A percentile compares a stretch with the other conserved stretches of the same genome.
Evolutionary conservation across 2,888 invertebrate genomes (phyloP).

Genomic region (Barypeithes pellucidus): DNA sequence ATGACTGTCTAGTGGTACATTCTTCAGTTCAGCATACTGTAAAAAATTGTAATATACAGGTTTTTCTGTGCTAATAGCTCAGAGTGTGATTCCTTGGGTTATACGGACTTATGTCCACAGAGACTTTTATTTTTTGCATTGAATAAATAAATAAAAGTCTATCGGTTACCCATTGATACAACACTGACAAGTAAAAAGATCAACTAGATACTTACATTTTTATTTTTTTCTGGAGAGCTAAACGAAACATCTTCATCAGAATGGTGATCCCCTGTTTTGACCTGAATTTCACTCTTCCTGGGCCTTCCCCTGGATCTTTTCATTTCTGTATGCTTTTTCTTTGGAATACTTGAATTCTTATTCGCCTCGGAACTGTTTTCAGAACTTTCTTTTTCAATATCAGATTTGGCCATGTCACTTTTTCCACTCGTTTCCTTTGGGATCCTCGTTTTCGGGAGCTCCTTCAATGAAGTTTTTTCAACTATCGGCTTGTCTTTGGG

Average conservation of each 20-base stretch:
- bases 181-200: not conserved
- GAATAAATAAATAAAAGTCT: too few species aligned
- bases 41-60: too few species aligned
- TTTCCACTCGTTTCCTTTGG: not conserved
- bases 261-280: not conserved
- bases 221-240: not conserved
- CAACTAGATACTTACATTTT: slow-evolving; percentile 1
- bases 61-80: too few species aligned
- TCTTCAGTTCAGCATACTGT: slow-evolving; percentile 36
- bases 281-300: not conserved
- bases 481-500: not conserved
- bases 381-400: not conserved
- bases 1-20: slow-evolving; percentile 14
- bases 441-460: not conserved
- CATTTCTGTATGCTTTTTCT: not conserved
- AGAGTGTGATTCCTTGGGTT: too few species aligned
- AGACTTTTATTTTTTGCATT: too few species aligned
- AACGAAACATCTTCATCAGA: not conserved
- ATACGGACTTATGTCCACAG: too few species aligned
- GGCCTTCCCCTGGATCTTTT: slow-evolving; percentile 20
- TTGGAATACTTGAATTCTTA: not conserved
- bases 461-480: not conserved
- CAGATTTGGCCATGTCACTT: not conserved
- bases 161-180: too few species aligned
- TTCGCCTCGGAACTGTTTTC: not conserved